A percentile compares a stretch with the other conserved stretches of the same genome.
Conservation (phyloP, 2,888 invertebrate genomes). For the Suillia variegata region DNA sequence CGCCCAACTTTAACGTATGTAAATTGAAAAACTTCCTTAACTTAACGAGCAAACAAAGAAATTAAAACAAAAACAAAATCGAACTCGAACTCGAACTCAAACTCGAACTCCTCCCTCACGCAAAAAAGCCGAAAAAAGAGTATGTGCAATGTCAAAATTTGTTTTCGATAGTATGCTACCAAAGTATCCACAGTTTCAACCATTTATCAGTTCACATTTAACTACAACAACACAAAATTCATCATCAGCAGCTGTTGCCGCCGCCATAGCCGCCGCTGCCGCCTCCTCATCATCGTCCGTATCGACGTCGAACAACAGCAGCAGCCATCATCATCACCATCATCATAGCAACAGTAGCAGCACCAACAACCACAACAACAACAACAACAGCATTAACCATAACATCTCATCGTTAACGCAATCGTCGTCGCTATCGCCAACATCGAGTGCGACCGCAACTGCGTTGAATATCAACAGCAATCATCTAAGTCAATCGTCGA, state of each 20-base stretch:
- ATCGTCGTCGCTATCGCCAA: slow-evolving; percentile 47
- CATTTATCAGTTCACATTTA: slow-evolving; percentile 63
- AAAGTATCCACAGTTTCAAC: slow-evolving; percentile 82
- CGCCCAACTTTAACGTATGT: too few relatives aligned
- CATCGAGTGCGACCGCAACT: slow-evolving; percentile 33
- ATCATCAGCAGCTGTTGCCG: slow-evolving; percentile 76
- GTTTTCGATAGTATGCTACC: slow-evolving; percentile 98
- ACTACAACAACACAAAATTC: slow-evolving; percentile 64
- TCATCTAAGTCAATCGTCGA: slow-evolving; percentile 53
- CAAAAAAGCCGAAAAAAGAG: slow-evolving; percentile 39
- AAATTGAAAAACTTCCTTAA: too few relatives aligned
- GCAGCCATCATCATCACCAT: slow-evolving; percentile 49
- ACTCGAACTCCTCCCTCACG: too few relatives aligned
- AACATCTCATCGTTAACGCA: slow-evolving; percentile 29
- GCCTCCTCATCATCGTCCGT: slow-evolving; percentile 47
- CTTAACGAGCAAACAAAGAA: too few relatives aligned
- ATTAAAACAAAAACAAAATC: too few relatives aligned
- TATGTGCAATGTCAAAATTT: slow-evolving; percentile 92
- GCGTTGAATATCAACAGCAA: slow-evolving; percentile 36
- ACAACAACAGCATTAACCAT: slow-evolving; percentile 6
- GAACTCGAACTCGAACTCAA: too few relatives aligned
- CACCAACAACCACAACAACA: slow-evolving; percentile 33
- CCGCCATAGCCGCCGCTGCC: slow-evolving; percentile 59
- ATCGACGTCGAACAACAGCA: slow-evolving; percentile 47
- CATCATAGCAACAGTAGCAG: too few relatives aligned